Evolutionary conservation across 2,888 invertebrate species (phyloP), one percentile per base, ranked within the genome.

Genomic region (Biston betularia): DNA sequence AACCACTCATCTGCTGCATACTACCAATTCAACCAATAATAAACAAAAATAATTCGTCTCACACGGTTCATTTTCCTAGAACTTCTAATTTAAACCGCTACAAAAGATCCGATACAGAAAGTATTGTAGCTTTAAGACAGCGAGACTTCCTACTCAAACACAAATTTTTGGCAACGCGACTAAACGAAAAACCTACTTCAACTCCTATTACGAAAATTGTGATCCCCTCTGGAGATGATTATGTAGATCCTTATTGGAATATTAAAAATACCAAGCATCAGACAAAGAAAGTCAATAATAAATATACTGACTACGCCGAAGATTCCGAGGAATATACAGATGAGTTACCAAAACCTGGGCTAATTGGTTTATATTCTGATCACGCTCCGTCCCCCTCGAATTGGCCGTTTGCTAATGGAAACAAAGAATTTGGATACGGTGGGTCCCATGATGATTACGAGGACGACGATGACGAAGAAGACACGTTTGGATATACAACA

Each of bases 161-260:
- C 10, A 86, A 77, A 78, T 80, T 82, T 69, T 68, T 72, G 15
- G 64, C 74, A 35, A 76, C 81, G 56, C 69, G 65, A 35, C 69
- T 71, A 24, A 83, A 79, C 70, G 15, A 68, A n/a, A 84, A 76
- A 44, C 70, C 68, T 11, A 56, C 74, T 12, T 66, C 77, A 15
- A 71, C 76, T 40, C 72, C 76, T 40, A 66, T 75, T 14, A 74
- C 79, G 56, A 80, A 71, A 72, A 84, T 89, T 55, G 83, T 84
- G 4, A 83, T 84, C 44, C 75, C 82, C 14, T 14, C 66, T 24
- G 72, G 70, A 35, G 85, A 85, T 52, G 81, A 88, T 24, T 87
- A 90, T 38, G 77, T 80, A 44, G 93, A 93, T 72, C 93, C 93
- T 1, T 93, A 93, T 70, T 89, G 85, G 85, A 93, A 93, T 76